Base-by-base conservation (phyloP, 2,797 vertebrate species). In the Pagetopsis macropterus region DNA sequence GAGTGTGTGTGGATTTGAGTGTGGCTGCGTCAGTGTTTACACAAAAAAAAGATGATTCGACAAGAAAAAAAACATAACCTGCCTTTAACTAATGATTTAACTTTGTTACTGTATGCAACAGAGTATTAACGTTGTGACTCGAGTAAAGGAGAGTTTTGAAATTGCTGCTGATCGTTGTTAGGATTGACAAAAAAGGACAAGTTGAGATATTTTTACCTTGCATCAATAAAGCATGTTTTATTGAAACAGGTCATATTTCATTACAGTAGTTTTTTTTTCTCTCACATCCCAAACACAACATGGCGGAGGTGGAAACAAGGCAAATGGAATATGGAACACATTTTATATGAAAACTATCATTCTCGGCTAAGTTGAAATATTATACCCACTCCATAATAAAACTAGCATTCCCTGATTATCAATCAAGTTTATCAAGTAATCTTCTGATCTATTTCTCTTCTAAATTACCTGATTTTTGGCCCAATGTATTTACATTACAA, bases 211-310 rank as follows among this genome's bases (percentile, higher is more conserved):
- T 84, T 81, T 66, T 80, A 83, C 75, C 64, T 75, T 86, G 66
- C 68, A 73, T 85, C 85, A 89, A 83, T 90, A 88, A 91, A 91
- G 84, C 84, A 87, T 91, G 89, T 90, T 92, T 93, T 92, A 92
- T 90, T 92, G 78, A 82, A 86, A 86, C 75, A 59, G 52, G 54
- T 81, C 70, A 83, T 69, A 72, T 77, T 83, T 84, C 77, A 78
- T 76, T 55, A 75, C 64, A 70, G 72, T 75, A 76, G 33, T 72
- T 75, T 62, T 48, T 62, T 65, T 57, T 61, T 48, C 16, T 37
- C 23, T 37, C 33, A 67, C 75, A 51, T 72, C 59, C 2, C 69
- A 27, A 70, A 87, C 48, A 82, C 64, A 68, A 88, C 67, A 81
- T 77, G 55, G 65, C 46, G 33, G 65, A 78, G 54, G 79, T 71